A percentile compares a stretch with the other conserved stretches of the same genome.
phyloP scores from a whole-genome alignment of 2,888 invertebrate genomes.

The Micropterix aruncella region DNA sequence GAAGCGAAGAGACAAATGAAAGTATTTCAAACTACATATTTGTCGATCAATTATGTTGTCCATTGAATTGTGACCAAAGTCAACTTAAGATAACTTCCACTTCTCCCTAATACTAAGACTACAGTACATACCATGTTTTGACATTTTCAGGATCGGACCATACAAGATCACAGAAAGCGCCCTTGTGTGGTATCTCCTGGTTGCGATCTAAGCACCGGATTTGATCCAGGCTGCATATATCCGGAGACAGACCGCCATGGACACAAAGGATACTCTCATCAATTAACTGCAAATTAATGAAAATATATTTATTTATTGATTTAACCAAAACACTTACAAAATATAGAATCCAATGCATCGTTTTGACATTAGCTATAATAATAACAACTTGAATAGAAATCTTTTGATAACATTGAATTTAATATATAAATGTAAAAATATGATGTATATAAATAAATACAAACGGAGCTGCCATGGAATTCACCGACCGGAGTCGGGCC shows the following conservation, averaged over 20 bases:
- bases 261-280: slow-evolving; percentile 96
- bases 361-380: neutral
- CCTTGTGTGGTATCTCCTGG: slow-evolving; percentile 97
- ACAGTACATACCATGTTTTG: slow-evolving; percentile 53
- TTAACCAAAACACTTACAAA: slow-evolving; percentile 1
- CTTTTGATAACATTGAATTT: too few relatives aligned
- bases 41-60: too few relatives aligned
- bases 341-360: neutral
- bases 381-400: slow-evolving; percentile 1
- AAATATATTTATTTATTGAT: neutral
- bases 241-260: slow-evolving; percentile 95
- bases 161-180: slow-evolving; percentile 95
- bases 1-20: too few relatives aligned
- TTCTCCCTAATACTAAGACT: too few relatives aligned
- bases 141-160: slow-evolving; percentile 99
- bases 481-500: too few relatives aligned
- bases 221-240: slow-evolving; percentile 93
- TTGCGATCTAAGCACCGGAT: slow-evolving; percentile 90
- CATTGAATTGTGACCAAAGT: too few relatives aligned
- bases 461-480: too few relatives aligned
- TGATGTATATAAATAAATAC: too few relatives aligned
- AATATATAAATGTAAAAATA: too few relatives aligned
- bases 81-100: too few relatives aligned
- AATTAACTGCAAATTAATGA: slow-evolving; percentile 57
- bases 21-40: too few relatives aligned